Conservation (phyloP, 2,797 vertebrate species). For the Esox masquinongy region DNA sequence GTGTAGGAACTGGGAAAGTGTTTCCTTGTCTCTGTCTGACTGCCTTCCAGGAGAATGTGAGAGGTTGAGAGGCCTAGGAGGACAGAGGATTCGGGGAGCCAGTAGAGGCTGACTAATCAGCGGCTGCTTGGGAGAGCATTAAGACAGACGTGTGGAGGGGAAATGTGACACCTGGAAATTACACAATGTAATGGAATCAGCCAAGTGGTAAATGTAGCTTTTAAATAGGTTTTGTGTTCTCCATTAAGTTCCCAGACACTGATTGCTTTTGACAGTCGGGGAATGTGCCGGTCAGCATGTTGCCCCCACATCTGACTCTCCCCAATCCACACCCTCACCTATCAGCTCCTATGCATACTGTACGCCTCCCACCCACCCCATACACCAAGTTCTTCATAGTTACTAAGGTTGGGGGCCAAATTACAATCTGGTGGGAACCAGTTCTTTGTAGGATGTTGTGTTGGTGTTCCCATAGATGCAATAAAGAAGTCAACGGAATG, state of each 20-base stretch:
- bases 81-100: slow-evolving; percentile 64
- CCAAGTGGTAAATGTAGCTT: slow-evolving; percentile 99
- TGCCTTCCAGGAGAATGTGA: slow-evolving; percentile 63
- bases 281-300: slow-evolving; percentile 84
- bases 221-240: slow-evolving; percentile 98
- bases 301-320: slow-evolving; percentile 43
- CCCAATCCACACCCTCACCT: not conserved
- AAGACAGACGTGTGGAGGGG: slow-evolving; percentile 83
- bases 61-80: slow-evolving; percentile 47
- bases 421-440: slow-evolving; percentile 36
- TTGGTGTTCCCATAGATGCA: slow-evolving; percentile 34
- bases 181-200: slow-evolving; percentile 96
- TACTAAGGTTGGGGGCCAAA: slow-evolving; percentile 48
- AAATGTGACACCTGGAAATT: slow-evolving; percentile 98
- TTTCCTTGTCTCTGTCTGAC: slow-evolving; percentile 28
- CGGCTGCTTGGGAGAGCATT: slow-evolving; percentile 77
- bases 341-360: not conserved
- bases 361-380: not conserved
- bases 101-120: slow-evolving; percentile 78
- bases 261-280: slow-evolving; percentile 87
- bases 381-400: slow-evolving; percentile 60
- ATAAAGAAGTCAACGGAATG: too few relatives aligned
- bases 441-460: slow-evolving; percentile 30
- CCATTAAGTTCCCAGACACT: slow-evolving; percentile 91
- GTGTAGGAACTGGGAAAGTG: slow-evolving; percentile 65